phyloP scores from a whole-genome alignment of 2,888 invertebrate species.

The Andrena fulva region DNA sequence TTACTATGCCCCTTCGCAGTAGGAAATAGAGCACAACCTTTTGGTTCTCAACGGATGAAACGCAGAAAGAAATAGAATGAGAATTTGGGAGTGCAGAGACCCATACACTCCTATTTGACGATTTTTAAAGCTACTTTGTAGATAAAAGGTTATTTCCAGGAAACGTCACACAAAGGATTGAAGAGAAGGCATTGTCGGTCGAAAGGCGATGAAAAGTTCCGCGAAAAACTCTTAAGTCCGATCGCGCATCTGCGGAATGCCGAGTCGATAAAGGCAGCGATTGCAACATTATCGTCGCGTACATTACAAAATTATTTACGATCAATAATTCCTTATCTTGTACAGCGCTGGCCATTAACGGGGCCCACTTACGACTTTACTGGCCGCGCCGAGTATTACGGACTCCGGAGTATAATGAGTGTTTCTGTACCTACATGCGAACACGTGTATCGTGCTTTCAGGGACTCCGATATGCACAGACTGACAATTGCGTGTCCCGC shows the following conservation, averaged over 20 bases:
- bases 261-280: conserved; percentile 63
- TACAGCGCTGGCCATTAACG: conserved; percentile 68
- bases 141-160: too few species aligned
- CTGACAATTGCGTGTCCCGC: conserved; percentile 32
- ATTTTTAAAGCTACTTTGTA: too few species aligned
- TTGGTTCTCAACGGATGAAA: too few species aligned
- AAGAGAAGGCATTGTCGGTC: background rate
- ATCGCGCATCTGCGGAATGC: conserved; percentile 67
- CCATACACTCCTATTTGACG: too few species aligned
- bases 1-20: too few species aligned
- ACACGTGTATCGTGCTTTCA: conserved; percentile 19
- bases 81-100: too few species aligned
- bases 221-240: conserved; percentile 48
- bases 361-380: conserved; percentile 69
- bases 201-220: conserved; percentile 22
- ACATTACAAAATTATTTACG: conserved; percentile 73
- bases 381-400: conserved; percentile 52
- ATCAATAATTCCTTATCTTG: conserved; percentile 73
- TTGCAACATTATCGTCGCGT: conserved; percentile 71
- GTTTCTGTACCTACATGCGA: conserved; percentile 32
- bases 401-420: conserved; percentile 41
- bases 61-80: too few species aligned
- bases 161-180: background rate
- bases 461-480: conserved; percentile 13
- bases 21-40: too few species aligned